These are phyloP conservation scores for Noctua comes DNA, from an alignment of 2,888 invertebrate species.

Conservation along the genomic window DNA sequence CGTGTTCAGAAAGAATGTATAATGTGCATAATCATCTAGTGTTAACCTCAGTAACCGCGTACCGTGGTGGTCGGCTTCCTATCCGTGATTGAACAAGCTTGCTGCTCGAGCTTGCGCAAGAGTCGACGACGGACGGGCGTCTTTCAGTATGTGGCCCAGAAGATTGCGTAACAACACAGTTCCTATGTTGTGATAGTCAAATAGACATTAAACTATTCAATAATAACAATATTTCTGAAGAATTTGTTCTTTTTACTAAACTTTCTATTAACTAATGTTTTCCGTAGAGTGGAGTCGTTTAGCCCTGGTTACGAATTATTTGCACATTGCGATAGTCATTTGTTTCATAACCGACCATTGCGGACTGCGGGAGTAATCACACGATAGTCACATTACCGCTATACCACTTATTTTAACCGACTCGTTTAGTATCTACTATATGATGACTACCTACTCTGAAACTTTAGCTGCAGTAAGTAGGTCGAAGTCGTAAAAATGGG, in stretches of 20 bases:
- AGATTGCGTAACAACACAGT: slow-evolving; percentile 3
- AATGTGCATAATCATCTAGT: neutral
- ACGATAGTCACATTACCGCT: neutral
- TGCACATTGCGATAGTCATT: slow-evolving; percentile 10
- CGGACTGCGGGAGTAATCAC: neutral
- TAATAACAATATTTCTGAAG: neutral
- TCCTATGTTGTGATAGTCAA: neutral
- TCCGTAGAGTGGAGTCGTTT: neutral
- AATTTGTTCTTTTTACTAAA: slow-evolving; percentile 8
- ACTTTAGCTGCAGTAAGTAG: neutral
- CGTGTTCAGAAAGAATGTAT: neutral
- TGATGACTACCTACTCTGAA: neutral
- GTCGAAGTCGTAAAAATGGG: neutral
- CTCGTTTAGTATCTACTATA: neutral
- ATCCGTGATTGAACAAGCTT: slow-evolving; percentile 27
- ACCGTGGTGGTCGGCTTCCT: slow-evolving; percentile 6
- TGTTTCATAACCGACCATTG: slow-evolving; percentile 14
- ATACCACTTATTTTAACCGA: slow-evolving; percentile 1
- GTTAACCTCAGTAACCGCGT: neutral
- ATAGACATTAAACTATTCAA: neutral
- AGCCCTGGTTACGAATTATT: slow-evolving; percentile 11
- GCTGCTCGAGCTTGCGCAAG: slow-evolving; percentile 34
- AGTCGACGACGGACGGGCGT: slow-evolving; percentile 1
- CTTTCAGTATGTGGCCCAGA: slow-evolving; percentile 13
- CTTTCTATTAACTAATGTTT: slow-evolving; percentile 36